Base-by-base conservation (phyloP, 2,888 invertebrate genomes). In the Mantis religiosa region DNA sequence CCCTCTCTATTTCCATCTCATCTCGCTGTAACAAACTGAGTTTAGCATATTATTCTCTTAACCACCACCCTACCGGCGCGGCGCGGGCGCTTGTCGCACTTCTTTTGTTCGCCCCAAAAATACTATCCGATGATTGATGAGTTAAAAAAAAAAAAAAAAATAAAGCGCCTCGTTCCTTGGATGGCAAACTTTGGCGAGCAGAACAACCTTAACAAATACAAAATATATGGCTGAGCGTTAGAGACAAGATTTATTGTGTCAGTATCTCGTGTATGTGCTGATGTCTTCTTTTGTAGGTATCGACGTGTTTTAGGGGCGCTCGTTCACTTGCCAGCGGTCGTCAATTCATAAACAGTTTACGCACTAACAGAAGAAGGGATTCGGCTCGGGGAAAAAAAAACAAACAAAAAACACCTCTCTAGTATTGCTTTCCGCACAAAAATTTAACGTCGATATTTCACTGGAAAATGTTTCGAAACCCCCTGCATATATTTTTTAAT, bases 21-120 rank as follows among this genome's bases (percentile, higher is more conserved):
- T 85, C 47, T 85, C 27, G 25, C 54, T 85, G 85, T 85, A 85
- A 71, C 85, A 85, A 47, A 85, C 85, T 85, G 85, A 85, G 85
- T 85, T 85, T 85, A 85, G 85, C 85, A 85, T 85, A 85, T 85
- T 85, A 85, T 85, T 85, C 85, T 85, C 54, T 85, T 54, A 85
- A 85, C 85, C 85, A 85, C 47, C 85, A 85, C 47, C n/a, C 85
- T 8, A 15, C 27, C 54, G 9, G 8, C 85, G 54, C 54, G 54
- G 54, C 71, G 28, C 71, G 86, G n/a, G 85, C 71, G 86, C 86
- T 81, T 86, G 86, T 86, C 86, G 86, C 86, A 28, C 54, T 25
- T 71, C 71, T 86, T 86, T 54, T 86, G 54, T 54, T 71, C 71
- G 86, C 28, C 28, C 28, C 12, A 86, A 86, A 86, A 86, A 54